A percentile compares a stretch with the other conserved stretches of the same genome.
Evolutionary conservation across 2,888 invertebrate species (phyloP).

Genomic region (Sminthurinus aureus): DNA sequence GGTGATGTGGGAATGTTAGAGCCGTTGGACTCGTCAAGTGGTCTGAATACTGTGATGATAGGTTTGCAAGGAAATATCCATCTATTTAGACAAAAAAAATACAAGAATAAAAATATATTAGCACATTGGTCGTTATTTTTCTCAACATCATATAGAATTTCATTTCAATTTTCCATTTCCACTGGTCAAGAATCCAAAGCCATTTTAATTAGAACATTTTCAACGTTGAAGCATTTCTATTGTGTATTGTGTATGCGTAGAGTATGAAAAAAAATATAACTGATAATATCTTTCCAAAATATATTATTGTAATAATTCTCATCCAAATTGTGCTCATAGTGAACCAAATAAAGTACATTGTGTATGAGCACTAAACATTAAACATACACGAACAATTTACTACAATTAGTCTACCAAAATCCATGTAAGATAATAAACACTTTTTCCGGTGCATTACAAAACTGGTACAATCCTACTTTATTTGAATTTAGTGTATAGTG

Average conservation of each 20-base stretch:
- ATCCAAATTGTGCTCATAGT: background rate
- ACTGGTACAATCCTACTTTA: background rate
- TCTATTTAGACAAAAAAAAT: constrained; percentile 45
- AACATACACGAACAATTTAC: background rate
- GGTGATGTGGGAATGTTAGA: constrained; percentile 59
- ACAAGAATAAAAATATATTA: constrained; percentile 20
- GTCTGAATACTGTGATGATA: constrained; percentile 59
- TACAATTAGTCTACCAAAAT: constrained; percentile 1
- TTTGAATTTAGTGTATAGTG: too few relatives aligned
- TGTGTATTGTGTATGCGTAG: background rate
- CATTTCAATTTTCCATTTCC: background rate
- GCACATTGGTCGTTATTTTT: constrained; percentile 4
- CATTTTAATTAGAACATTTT: background rate
- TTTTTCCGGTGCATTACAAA: constrained; percentile 24
- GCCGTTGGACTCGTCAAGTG: constrained; percentile 57
- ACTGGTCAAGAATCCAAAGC: background rate
- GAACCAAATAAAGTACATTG: background rate
- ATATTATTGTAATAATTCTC: background rate
- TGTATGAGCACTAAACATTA: too few relatives aligned
- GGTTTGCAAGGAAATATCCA: constrained; percentile 58
- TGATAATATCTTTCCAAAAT: too few relatives aligned
- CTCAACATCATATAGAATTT: background rate
- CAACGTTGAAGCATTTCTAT: background rate
- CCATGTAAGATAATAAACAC: constrained; percentile 20
- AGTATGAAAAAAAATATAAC: background rate